Base-by-base conservation (phyloP, 2,888 invertebrate genomes). In the Sarcophaga variegata region DNA sequence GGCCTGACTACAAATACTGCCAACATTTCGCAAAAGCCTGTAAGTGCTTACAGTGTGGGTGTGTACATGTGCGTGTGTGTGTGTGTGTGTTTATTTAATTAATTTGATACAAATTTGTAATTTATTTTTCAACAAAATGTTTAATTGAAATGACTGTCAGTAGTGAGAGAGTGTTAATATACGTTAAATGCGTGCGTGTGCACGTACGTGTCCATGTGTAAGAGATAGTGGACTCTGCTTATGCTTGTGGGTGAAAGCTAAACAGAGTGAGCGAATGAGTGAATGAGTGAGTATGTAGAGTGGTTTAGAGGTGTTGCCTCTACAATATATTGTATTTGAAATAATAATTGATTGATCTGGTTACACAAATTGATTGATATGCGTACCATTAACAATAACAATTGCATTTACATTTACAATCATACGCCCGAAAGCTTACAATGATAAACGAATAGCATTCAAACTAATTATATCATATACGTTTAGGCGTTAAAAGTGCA, bases 281-380 rank as follows among this genome's bases (percentile, higher is more conserved):
- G 54, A 54, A 17, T 1, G 54, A 54, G 54, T 14, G 54, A 54
- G 54, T 17, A 17, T 54, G 54, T 14, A 49, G 12, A 14, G 8
- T 5, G 37, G 83, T n/a, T 37, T 37, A 37, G 37, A 63, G 69
- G 79, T 75, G 70, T 76, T 74, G 12, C 59, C 47, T 66, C 63
- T 4, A 2, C 37, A 64, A 60, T 54, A 80, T 71, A 62, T 80
- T 70, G 11, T 25, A 76, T 83, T 72, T 77, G n/a, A 25, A 27
- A 12, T 10, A 71, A 60, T 76, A 84, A 84, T 76, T 84, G 84
- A 84, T 84, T 84, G 80, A 84, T 84, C 60, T 84, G 80, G 47
- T 64, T 64, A 14, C 64, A 70, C 64, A 80, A 80, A 84, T 84
- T 84, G 84, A 84, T 76, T 71, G 80, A 84, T 84, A 45, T 74